Base-by-base conservation (phyloP, 2,797 vertebrate species). In the Gymnopithys bicolor region DNA sequence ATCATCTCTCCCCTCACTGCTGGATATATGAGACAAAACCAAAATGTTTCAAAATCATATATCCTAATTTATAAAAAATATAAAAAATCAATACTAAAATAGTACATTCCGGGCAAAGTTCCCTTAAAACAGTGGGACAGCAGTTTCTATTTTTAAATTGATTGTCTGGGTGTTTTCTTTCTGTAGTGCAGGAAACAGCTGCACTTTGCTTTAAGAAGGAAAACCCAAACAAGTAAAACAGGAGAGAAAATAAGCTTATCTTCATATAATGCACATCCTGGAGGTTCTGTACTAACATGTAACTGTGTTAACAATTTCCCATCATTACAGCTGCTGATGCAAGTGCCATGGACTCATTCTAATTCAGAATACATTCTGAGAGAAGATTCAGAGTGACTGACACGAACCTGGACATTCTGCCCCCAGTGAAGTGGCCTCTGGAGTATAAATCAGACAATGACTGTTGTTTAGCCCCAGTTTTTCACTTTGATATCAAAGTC, bases 91-190 rank as follows among this genome's bases (percentile, higher is more conserved):
- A 63, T 85, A 67, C 21, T 45, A 46, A 93, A 88, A 88, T 52
- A 80, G 58, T 60, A 69, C 23, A 46, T 90, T 90, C 56, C 51
- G n/a, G 35, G 68, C 33, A 84, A 90, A 85, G 43, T 87, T 83
- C 23, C 48, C 37, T 45, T 24, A 22, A 76, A 94, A 83, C 39
- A 48, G 19, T 66, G 90, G 39, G 27, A 55, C 11, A 62, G 51
- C 30, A 80, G 19, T 78, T 92, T 95, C 83, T 91, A 55, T 81
- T 92, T 93, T 90, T 55, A 89, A 93, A 79, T 28, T 66, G 25
- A 68, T 84, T 56, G 13, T 43, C 19, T 69, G 35, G 53, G 53
- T n/a, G n/a, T 30, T 39, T 39, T 53, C 63, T 73, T 74, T 14
- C 28, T 71, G 13, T 52, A 56, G 7, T 41, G 27, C 22, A 51